phyloP scores from a whole-genome alignment of 2,113 vertebrate genomes.

The Oreochromis spilurus region DNA sequence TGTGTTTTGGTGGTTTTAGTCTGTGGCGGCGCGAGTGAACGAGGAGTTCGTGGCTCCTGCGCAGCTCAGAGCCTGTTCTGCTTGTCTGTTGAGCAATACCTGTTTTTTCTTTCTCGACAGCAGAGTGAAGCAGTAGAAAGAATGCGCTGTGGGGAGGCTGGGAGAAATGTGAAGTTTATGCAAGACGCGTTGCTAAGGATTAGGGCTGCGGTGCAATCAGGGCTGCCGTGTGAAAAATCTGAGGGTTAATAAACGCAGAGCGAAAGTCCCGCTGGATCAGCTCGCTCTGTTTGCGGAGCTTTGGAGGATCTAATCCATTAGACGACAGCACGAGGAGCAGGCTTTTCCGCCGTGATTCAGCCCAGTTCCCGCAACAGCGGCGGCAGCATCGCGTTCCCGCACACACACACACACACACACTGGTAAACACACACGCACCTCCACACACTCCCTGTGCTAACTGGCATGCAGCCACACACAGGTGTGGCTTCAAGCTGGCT shows the following conservation, averaged over 20 bases:
- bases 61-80: constrained; percentile 65
- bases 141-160: constrained; percentile 33
- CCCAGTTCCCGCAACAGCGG: not conserved
- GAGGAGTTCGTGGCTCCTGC: constrained; percentile 5
- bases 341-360: not conserved
- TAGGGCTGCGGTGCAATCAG: not conserved
- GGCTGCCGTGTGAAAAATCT: not conserved
- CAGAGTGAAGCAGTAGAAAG: not conserved
- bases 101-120: constrained; percentile 46
- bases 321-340: not conserved
- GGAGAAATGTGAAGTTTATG: constrained; percentile 30
- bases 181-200: not conserved
- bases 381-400: not conserved
- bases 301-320: not conserved
- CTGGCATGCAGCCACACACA: constrained; percentile 55
- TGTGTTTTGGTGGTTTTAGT: constrained; percentile 4
- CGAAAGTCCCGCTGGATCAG: constrained; percentile 9
- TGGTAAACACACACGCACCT: constrained; percentile 23
- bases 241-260: not conserved
- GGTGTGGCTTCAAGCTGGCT: constrained; percentile 57
- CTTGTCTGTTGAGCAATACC: constrained; percentile 75
- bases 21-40: not conserved
- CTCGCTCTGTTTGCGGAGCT: constrained; percentile 6
- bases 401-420: not conserved
- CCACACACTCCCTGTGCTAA: constrained; percentile 50